Evolutionary conservation across 1,140 invertebrate species (phyloP).

Genomic region (Subanguina moxae): DNA sequence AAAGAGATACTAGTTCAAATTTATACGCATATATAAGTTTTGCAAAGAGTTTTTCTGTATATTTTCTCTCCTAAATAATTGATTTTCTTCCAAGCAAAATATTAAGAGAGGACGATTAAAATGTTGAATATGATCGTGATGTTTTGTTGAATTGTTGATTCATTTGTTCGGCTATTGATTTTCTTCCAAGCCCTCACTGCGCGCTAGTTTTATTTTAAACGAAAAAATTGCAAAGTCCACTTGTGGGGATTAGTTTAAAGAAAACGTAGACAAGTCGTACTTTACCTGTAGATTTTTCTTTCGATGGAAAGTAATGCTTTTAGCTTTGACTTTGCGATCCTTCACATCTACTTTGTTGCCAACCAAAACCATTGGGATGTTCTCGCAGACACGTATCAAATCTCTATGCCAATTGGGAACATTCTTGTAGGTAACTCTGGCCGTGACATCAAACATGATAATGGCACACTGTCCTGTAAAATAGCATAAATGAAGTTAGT

Average conservation of each 20-base stretch:
- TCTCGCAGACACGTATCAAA: conserved; percentile 95
- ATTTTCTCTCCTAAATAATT: no score
- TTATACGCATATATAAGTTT: no score
- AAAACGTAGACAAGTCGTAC: background rate
- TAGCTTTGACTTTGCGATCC: conserved; percentile 99
- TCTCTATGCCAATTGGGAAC: conserved; percentile 99
- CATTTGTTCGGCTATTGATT: no score
- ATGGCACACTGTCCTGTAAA: conserved; percentile 86
- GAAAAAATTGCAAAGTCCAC: no score
- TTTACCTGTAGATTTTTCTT: conserved; percentile 95
- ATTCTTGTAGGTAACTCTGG: conserved; percentile 98
- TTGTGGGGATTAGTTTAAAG: no score
- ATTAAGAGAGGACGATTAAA: no score
- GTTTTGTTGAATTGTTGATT: no score
- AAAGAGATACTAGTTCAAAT: conserved; percentile 44
- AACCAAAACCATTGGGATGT: conserved; percentile 95
- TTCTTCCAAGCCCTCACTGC: no score
- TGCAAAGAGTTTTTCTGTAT: no score
- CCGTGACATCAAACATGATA: conserved; percentile 99
- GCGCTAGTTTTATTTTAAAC: no score
- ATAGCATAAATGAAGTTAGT: conserved; percentile 2
- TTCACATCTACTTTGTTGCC: conserved; percentile 93
- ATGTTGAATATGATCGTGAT: no score
- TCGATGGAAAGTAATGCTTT: conserved; percentile 96
- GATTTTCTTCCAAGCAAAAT: no score